Base-by-base conservation (phyloP, 2,113 vertebrate genomes). In the Takifugu flavidus region DNA sequence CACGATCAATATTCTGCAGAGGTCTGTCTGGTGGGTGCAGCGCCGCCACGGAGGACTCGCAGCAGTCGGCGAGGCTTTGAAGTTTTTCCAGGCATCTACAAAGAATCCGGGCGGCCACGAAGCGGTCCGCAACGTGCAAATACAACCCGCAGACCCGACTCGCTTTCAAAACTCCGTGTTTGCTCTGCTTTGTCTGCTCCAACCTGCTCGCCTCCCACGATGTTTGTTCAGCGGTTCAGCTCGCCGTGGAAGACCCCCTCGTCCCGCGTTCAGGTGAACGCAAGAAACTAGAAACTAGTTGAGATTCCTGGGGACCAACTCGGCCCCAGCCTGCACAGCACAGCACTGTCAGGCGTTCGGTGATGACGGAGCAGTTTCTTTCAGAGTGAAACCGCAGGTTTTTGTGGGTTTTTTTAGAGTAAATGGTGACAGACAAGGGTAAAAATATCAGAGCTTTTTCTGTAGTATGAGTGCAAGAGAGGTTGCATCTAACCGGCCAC, bases 201-300 rank as follows among this genome's bases (percentile, higher is more conserved):
- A 79, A 82, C 77, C 74, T 73, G 74, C 74, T 66, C 4, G 25
- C 74, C 79, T 84, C 72, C 82, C 70, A 75, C 70, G 54, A 68
- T 72, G 71, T 83, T 82, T 77, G 75, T 80, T 79, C 73, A 68
- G 60, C 70, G 20, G 20, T 20, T 20, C 20, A 20, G 20, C 20
- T 20, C 20, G 20, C 20, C 20, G 74, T 59, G 82, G 75, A 77
- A 68, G 70, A 71, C 59, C 65, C 65, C 60, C 63, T 56, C 64
- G 50, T 51, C 67, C 59, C 68, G 61, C 27, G 62, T 60, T 74
- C 61, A 78, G 47, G 59, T 79, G 53, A 65, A 64, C 54, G 62
- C 10, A 45, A 72, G 64, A 68, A 75, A 51, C 65, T 60, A 72
- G 64, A 68, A 75, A 51, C 65, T 60, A 73, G 65, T 72, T 59